Conservation (phyloP, 2,797 vertebrate genomes). For the Cheracebus regulus region DNA sequence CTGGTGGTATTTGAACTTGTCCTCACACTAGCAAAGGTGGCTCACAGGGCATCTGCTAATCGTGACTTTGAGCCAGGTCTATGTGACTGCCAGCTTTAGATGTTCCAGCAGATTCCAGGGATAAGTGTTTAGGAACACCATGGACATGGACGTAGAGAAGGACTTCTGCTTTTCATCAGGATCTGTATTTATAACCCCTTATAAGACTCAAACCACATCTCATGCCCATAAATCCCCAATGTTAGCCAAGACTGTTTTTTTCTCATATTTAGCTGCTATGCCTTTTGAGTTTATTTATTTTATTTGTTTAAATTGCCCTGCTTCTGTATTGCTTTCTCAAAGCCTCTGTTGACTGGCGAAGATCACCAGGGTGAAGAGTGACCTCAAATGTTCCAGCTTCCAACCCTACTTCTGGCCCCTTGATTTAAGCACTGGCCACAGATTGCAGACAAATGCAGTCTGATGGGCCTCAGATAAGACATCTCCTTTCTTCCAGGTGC, state of each 20-base stretch:
- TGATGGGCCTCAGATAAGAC: rapidly evolving
- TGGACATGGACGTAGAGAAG: background rate
- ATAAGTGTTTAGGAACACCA: background rate
- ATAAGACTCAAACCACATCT: background rate
- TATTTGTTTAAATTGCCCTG: background rate
- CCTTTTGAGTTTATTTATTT: background rate
- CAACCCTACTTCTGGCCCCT: background rate
- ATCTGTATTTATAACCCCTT: background rate
- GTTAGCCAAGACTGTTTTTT: no score
- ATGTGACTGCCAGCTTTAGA: background rate
- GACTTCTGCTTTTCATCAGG: background rate
- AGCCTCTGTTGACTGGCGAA: background rate
- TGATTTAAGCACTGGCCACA: background rate
- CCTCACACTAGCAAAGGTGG: background rate
- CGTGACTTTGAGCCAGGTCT: background rate
- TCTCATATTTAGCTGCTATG: background rate
- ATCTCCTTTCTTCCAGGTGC: background rate
- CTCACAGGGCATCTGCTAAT: no score
- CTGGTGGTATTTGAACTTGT: background rate
- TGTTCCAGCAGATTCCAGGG: background rate
- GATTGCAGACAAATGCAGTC: no score
- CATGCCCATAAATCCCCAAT: background rate
- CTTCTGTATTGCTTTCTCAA: background rate
- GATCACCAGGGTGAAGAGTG: background rate
- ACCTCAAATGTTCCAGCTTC: background rate